A percentile compares a stretch with the other conserved stretches of the same genome.
These are phyloP conservation scores for Sprattus sprattus DNA, from an alignment of 2,113 vertebrate species.

Conservation along the genomic window DNA sequence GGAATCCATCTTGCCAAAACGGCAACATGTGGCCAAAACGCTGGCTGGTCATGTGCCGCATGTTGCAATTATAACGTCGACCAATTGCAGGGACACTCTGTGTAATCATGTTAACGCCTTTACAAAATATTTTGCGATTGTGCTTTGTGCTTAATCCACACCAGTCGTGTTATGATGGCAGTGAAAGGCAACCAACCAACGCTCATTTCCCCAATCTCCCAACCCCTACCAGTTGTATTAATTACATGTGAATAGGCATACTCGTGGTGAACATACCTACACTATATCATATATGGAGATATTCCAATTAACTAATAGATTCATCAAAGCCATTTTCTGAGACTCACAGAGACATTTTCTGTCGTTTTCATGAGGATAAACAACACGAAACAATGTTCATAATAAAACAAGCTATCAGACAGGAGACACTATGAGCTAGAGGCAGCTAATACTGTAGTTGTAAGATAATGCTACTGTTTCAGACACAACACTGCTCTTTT, in stretches of 20 bases:
- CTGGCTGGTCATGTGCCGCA: neutral
- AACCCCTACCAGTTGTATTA: neutral
- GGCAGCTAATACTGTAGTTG: neutral
- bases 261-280: neutral
- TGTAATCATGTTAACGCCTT: neutral
- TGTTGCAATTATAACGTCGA: neutral
- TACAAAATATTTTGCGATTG: neutral
- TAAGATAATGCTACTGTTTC: neutral
- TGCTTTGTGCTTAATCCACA: neutral
- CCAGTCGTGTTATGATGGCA: neutral
- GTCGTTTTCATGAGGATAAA: neutral
- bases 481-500: neutral
- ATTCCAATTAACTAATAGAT: neutral
- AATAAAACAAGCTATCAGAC: neutral
- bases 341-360: neutral
- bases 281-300: neutral
- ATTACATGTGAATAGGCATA: neutral
- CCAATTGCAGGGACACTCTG: neutral
- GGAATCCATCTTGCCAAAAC: neutral
- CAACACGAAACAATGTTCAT: neutral
- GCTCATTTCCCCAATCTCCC: neutral
- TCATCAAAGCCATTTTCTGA: neutral
- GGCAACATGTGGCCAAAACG: conserved; percentile 14
- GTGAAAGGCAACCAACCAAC: neutral
- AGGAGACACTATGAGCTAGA: neutral